Evolutionary conservation across 2,888 invertebrate genomes (phyloP).

Genomic region (Dastarcus helophoroides): DNA sequence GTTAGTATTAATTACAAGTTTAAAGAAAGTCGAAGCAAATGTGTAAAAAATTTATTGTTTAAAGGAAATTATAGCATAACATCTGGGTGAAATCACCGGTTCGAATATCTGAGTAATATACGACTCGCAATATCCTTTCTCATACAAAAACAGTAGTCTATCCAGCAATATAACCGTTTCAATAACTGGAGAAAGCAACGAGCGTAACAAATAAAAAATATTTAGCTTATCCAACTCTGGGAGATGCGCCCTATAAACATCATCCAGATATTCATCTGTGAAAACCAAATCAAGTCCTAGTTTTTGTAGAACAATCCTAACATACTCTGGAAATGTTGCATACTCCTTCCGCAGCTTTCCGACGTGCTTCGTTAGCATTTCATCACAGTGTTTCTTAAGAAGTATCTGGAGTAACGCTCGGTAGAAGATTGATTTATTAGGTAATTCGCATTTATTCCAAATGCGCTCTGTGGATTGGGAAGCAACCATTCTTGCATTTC

Average conservation of each 20-base stretch:
- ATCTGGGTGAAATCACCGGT: conserved; percentile 72
- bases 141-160: conserved; percentile 62
- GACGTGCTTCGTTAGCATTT: conserved; percentile 42
- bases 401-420: conserved; percentile 64
- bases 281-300: conserved; percentile 44
- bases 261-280: conserved; percentile 35
- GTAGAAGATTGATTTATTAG: conserved; percentile 58
- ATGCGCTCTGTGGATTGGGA: conserved; percentile 72
- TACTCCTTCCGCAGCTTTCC: conserved; percentile 42
- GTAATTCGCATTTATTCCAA: conserved; percentile 41
- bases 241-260: conserved; percentile 33
- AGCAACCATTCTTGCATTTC: conserved; percentile 76
- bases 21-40: neutral
- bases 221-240: conserved; percentile 48
- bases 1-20: too few species aligned
- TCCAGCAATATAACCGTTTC: conserved; percentile 77
- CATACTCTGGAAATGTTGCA: conserved; percentile 56
- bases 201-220: conserved; percentile 65
- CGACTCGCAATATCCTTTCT: conserved; percentile 46
- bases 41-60: conserved; percentile 25
- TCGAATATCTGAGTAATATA: conserved; percentile 71
- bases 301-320: conserved; percentile 52
- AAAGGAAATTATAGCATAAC: conserved; percentile 59
- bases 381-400: conserved; percentile 36
- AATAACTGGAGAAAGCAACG: conserved; percentile 65